Evolutionary conservation across 2,888 invertebrate genomes (phyloP), one percentile per base, ranked within the genome.

Genomic region (Pachydiplax longipennis): DNA sequence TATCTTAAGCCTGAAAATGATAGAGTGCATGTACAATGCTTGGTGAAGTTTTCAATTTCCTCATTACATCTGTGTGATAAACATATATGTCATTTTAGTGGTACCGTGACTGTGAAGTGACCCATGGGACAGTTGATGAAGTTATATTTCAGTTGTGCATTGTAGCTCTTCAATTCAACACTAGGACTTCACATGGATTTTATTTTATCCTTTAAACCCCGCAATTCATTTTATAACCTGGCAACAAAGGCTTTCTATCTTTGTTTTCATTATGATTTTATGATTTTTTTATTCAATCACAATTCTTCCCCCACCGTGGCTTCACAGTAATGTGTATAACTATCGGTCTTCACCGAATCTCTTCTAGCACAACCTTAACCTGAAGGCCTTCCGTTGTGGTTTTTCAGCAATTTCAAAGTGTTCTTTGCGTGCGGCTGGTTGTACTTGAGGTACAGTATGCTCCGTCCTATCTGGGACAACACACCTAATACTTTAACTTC

Each of bases 361-460:
- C 87, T 91, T 91, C 90, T 90, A 87, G 87, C 87, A 87, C 87
- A 81, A 91, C 91, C 91, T 91, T 91, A 91, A 92, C 92, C 91
- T 92, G 92, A 92, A 91, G 61, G 91, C 92, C 90, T 91, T 91
- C 91, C 91, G 91, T 91, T 92, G 92, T 92, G 91, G 91, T 92
- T 95, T 96, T 96, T 96, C 96, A 96, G 96, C 95, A 96, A 96
- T 95, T 96, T 96, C 96, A 96, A 96, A 96, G 96, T 96, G 96
- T 96, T 96, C 96, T 97, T 97, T 96, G 96, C 96, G 95, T 97
- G 97, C 96, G 96, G 97, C 96, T 97, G 96, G 97, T 96, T 97
- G 95, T 97, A 96, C 95, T 96, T 96, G 96, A 97, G 97, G 96
- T 97, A 97, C 95, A 95, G 95, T 95, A 95, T 92, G 91, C 92